Base-by-base conservation (phyloP, 2,797 vertebrate species). In the Lutjanus argentimaculatus region DNA sequence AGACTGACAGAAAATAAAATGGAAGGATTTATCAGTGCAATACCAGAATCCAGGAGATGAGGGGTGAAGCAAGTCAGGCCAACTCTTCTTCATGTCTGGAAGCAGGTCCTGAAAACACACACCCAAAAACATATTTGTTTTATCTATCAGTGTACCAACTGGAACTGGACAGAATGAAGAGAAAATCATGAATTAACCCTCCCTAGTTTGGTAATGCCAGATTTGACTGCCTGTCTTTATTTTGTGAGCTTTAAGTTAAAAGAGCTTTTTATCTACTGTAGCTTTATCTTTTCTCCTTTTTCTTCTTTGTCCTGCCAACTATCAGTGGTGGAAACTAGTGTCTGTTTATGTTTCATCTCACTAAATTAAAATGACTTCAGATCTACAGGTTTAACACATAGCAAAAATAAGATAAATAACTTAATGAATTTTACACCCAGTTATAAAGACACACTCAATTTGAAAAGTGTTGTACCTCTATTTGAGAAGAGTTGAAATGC, bases 21-120 rank as follows among this genome's bases (percentile, higher is more conserved):
- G 0, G 5, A 30, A 48, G 3, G 11, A 55, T 19, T 71, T 40
- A 76, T 10, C 53, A 25, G 64, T 67, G 13, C 0, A 74, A 53
- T 93, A 96, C 96, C 96, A 97, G 91, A 97, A 96, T 46, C 0
- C 1, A 67, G 59, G 0, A 42, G 94, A 93, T 1, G 2, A 10
- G 0, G 93, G 92, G 1, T 82, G 56, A 30, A 94, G 13, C 43
- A 97, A 90, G 86, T 97, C 90, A 45, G 96, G 96, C 96, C 96
- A 97, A 65, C 82, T 94, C 52, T 79, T 93, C 46, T 85, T 40
- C 96, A 97, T 96, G 83, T 96, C 94, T 72, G 94, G 92, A n/a
- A 95, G 78, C 62, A 97, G 77, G 84, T 96, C 96, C 96, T 97
- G 70, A 63, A 84, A 90, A 67, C 8, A 87, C 12, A 91, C 19